Evolutionary conservation across 2,797 vertebrate genomes (phyloP).

Genomic region (Myotis myotis): DNA sequence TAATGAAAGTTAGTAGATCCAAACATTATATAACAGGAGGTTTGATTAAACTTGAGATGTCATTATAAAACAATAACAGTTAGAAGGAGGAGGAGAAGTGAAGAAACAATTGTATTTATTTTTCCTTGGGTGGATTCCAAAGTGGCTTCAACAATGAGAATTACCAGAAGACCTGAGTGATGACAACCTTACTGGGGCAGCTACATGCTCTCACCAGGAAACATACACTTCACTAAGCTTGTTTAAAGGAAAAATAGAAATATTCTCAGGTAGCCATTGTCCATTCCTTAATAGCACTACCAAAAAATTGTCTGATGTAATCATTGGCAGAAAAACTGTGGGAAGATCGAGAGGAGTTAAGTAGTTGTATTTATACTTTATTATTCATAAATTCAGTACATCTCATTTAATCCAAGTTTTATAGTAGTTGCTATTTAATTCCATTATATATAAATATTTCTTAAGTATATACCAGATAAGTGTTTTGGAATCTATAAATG

Average conservation of each 20-base stretch:
- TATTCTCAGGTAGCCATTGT: neutral
- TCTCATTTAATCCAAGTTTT: neutral
- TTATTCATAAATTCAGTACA: neutral
- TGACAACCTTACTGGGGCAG: neutral
- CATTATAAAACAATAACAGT: constrained; percentile 1
- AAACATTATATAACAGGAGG: neutral
- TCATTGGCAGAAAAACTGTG: neutral
- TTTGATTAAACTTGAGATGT: neutral
- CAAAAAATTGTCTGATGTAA: neutral
- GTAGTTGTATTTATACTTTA: neutral
- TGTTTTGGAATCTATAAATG: neutral
- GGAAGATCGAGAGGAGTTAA: neutral
- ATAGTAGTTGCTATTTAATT: constrained; percentile 6
- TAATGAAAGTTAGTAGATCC: constrained; percentile 38
- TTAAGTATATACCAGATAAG: neutral
- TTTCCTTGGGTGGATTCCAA: neutral
- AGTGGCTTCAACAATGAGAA: neutral
- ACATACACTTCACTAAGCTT: neutral
- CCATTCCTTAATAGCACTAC: neutral
- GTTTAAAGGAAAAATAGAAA: neutral
- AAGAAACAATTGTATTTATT: neutral
- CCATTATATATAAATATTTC: constrained; percentile 2
- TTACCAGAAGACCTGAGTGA: neutral
- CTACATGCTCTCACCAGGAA: neutral
- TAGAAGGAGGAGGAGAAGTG: neutral